Evolutionary conservation across 2,888 invertebrate genomes (phyloP).

Genomic region (Baronia brevicornis): DNA sequence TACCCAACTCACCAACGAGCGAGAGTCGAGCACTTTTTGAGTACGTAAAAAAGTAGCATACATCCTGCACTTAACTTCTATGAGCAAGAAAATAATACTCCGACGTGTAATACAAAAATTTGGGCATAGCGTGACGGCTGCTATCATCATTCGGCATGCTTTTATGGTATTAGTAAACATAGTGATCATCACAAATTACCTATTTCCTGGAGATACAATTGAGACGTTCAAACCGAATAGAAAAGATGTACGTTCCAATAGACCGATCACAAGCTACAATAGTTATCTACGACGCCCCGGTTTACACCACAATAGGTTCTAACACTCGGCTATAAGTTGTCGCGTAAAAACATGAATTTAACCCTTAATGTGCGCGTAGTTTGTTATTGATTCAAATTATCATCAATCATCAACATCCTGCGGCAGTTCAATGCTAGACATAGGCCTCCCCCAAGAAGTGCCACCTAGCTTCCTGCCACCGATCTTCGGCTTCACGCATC

Average conservation of each 20-base stretch:
- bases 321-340: conserved; percentile 11
- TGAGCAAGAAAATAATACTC: conserved; percentile 10
- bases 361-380: too few species aligned
- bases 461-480: too few species aligned
- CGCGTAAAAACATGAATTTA: conserved; percentile 22
- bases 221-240: conserved; percentile 53
- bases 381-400: conserved; percentile 36
- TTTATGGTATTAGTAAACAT: conserved; percentile 15
- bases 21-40: conserved; percentile 28
- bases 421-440: too few species aligned
- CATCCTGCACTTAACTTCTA: conserved; percentile 23
- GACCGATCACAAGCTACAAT: conserved; percentile 35
- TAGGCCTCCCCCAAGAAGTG: too few species aligned
- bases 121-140: conserved; percentile 20
- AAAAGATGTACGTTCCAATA: conserved; percentile 54
- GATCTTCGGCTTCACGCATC: too few species aligned
- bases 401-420: too few species aligned
- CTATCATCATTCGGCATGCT: conserved; percentile 15
- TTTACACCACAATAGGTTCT: conserved; percentile 12
- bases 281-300: conserved; percentile 14
- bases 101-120: conserved; percentile 1
- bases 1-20: conserved; percentile 31
- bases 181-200: conserved; percentile 39
- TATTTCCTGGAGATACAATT: conserved; percentile 57
- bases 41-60: conserved; percentile 27